These are phyloP conservation scores for Acanthiza pusilla DNA, from an alignment of 2,797 vertebrate species.

Conservation along the genomic window DNA sequence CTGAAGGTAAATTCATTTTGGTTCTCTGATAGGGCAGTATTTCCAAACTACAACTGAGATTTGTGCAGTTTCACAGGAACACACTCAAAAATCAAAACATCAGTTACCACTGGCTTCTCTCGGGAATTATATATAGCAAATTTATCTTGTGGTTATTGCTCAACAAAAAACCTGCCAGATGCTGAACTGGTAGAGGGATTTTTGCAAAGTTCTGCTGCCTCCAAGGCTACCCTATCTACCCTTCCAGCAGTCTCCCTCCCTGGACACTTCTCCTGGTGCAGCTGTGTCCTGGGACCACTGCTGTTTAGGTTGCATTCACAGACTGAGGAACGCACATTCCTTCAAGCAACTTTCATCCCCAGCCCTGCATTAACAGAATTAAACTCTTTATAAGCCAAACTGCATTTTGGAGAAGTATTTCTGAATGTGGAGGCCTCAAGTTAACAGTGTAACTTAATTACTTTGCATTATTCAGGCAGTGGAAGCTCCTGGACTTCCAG, in stretches of 20 bases:
- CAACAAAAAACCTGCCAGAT: constrained; percentile 17
- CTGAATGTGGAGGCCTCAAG: neutral
- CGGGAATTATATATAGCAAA: constrained; percentile 20
- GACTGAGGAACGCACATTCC: neutral
- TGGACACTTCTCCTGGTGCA: neutral
- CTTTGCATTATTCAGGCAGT: neutral
- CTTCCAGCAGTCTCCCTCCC: neutral
- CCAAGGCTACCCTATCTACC: neutral
- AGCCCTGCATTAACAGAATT: neutral
- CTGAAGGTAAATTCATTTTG: constrained; percentile 8
- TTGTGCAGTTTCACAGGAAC: constrained; percentile 31
- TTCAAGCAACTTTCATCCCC: neutral
- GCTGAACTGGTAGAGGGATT: neutral
- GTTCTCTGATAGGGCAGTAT: neutral
- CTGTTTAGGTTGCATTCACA: neutral
- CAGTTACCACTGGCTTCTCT: neutral
- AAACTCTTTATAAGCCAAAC: neutral
- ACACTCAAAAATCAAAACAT: constrained; percentile 6
- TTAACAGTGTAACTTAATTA: neutral
- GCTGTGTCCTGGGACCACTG: neutral
- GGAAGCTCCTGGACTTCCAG: neutral
- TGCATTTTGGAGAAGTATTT: neutral
- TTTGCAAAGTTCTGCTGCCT: neutral
- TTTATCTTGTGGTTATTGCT: constrained; percentile 32
- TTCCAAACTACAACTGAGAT: constrained; percentile 17